phyloP scores from a whole-genome alignment of 1,140 invertebrate species.

The Ptiloglossa arizonensis region DNA sequence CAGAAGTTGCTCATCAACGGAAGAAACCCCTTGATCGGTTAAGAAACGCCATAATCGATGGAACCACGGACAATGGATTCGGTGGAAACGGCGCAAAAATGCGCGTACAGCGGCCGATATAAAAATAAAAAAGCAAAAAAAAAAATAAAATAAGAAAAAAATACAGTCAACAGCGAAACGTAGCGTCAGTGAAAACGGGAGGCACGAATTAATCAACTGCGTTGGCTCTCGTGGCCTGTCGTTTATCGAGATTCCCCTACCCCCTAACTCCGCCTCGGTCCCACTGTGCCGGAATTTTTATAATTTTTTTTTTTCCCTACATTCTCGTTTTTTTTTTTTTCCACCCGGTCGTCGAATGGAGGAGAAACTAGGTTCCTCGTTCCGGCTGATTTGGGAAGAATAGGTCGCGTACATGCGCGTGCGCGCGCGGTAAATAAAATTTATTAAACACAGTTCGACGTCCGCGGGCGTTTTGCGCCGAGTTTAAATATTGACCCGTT shows the following conservation, averaged over 20 bases:
- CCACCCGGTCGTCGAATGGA: no score
- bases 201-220: constrained; percentile 63
- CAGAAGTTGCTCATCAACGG: no score
- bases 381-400: not conserved
- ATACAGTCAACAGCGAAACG: constrained; percentile 49
- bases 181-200: constrained; percentile 43
- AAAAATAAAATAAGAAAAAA: constrained; percentile 30
- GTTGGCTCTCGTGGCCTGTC: constrained; percentile 27
- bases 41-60: constrained; percentile 53
- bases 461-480: not conserved
- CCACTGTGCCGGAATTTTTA: constrained; percentile 6
- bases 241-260: constrained; percentile 50
- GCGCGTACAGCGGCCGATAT: constrained; percentile 3
- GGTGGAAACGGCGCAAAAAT: constrained; percentile 51
- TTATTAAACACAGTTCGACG: constrained; percentile 17
- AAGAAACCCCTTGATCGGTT: not conserved
- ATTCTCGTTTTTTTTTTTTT: not conserved
- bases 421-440: constrained; percentile 9
- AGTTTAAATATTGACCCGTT: not conserved
- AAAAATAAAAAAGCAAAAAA: no score
- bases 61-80: constrained; percentile 40
- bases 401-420: no score
- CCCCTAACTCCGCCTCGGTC: not conserved
- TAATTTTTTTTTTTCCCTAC: constrained; percentile 41
- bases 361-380: constrained; percentile 13